Base-by-base conservation (phyloP, 1,140 invertebrate genomes). In the Asobara japonica region DNA sequence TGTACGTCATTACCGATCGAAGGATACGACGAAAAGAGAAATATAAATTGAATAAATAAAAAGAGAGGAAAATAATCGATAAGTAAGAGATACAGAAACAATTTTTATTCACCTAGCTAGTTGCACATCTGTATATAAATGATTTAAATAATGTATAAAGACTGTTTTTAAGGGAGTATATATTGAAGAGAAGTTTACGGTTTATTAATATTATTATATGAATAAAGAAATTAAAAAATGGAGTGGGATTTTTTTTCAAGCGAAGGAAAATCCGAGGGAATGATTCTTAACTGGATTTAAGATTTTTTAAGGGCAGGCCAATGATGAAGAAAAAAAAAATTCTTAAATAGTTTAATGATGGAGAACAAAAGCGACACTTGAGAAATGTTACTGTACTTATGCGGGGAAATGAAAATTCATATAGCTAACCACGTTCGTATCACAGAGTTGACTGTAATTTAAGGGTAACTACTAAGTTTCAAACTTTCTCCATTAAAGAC, bases 91-190 rank as follows among this genome's bases (percentile, higher is more conserved):
- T 25, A 20, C 16, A 48, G 74, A 76, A 79, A 81, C 70, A 78
- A 75, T 79, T 81, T 79, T 83, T 85, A 83, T 78, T 74, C 72
- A 76, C 80, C 82, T 81, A 82, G 79, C 79, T 82, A 82, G 69
- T 79, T 84, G 81, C 78, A 82, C 71, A 77, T 77, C 77, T 86
- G 84, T 87, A 87, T 81, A 87, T 87, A 87, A 62, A 81, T 82
- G 82, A 86, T 83, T 86, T 84, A 84, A 82, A 84, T 82, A 85
- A 67, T 87, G 84, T 87, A 85, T 83, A 80, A 86, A 86, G 79
- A 85, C 80, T 86, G 82, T 86, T 86, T 85, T 79, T 82, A 80
- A 84, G 69, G 82, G 69, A 76, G 73, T 79, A 75, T 77, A 70
- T 73, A 72, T 27, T 36, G 48, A 64, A 56, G 18, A 64, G 27